Evolutionary conservation across 1,140 invertebrate species (phyloP), one percentile per base, ranked within the genome.

Genomic region (Papilio machaon): DNA sequence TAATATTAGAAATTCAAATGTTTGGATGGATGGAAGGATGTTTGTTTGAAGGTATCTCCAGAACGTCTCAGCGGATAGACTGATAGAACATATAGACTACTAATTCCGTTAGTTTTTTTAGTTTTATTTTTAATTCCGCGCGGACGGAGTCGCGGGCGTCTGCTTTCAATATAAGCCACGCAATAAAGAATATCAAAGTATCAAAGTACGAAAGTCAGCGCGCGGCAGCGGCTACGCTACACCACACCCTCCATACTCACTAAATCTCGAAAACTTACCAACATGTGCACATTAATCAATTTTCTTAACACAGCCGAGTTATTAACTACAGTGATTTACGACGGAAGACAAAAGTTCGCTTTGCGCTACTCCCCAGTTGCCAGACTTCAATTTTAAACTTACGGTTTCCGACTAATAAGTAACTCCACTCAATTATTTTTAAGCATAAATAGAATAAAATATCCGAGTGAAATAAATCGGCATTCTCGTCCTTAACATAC

Each of bases 231-330:
- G 83, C 82, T 84, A 85, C 87, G 87, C 80, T 86, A 87, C 85
- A 84, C 81, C 86, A 85, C 86, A 90, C 88, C 90, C 86, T 90
- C 88, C 90, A 86, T 86, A 88, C 87, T 88, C 85, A 91, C 86
- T 90, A 89, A 91, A 91, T 88, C 86, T 85, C 85, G 85, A 86
- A 83, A 89, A 92, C 85, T 90, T 85, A 86, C 91, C 89, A 91
- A 91, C 85, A 87, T 85, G 89, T 89, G 84, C 81, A 80, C 90
- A 89, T 91, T 91, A 93, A 93, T 93, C 90, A 91, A 91, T 91
- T 92, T 92, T 86, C 88, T 88, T 87, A 90, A 87, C 85, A 88
- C 82, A 85, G 81, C 81, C 83, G 83, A 87, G 85, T 91, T 91
- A 91, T 91, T 89, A 87, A 87, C 84, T 87, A 85, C 84, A 60